These are phyloP conservation scores for Drosophila lacertosa DNA, from an alignment of 1,140 invertebrate species.

Conservation along the genomic window DNA sequence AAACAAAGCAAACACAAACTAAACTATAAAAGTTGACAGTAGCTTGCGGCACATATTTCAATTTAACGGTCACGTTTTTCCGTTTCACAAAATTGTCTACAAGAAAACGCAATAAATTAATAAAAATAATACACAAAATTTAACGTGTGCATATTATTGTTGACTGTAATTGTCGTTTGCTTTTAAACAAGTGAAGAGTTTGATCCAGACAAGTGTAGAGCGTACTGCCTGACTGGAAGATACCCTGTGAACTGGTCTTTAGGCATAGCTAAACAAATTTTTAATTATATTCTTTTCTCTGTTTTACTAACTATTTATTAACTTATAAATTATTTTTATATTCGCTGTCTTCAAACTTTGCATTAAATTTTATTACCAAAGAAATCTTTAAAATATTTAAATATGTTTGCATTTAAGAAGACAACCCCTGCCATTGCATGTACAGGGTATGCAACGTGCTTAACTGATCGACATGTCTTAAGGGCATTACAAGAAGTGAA, in stretches of 20 bases:
- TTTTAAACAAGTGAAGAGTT: slow-evolving; percentile 8
- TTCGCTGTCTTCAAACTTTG: too few relatives aligned
- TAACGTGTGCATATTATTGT: slow-evolving; percentile 32
- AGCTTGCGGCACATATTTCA: slow-evolving; percentile 59
- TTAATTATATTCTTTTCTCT: too few relatives aligned
- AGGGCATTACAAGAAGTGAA: slow-evolving; percentile 45
- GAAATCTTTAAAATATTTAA: slow-evolving; percentile 20
- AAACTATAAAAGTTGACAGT: slow-evolving; percentile 39
- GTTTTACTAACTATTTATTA: too few relatives aligned
- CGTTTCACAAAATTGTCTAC: slow-evolving; percentile 36
- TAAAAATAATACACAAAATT: slow-evolving; percentile 49
- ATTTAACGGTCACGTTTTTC: slow-evolving; percentile 75
- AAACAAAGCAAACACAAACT: slow-evolving; percentile 21
- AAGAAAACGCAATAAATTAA: slow-evolving; percentile 45
- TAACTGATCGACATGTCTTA: slow-evolving; percentile 29
- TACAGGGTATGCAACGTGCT: slow-evolving; percentile 26
- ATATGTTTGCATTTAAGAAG: background rate
- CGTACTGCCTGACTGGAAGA: background rate
- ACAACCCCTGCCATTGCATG: too few relatives aligned
- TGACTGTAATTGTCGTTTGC: background rate
- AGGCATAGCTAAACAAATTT: too few relatives aligned
- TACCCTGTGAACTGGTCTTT: too few relatives aligned
- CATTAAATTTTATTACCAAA: background rate
- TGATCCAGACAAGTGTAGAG: background rate
- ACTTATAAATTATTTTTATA: too few relatives aligned